Conservation (phyloP, 2,113 vertebrate genomes). For the Meles meles region DNA sequence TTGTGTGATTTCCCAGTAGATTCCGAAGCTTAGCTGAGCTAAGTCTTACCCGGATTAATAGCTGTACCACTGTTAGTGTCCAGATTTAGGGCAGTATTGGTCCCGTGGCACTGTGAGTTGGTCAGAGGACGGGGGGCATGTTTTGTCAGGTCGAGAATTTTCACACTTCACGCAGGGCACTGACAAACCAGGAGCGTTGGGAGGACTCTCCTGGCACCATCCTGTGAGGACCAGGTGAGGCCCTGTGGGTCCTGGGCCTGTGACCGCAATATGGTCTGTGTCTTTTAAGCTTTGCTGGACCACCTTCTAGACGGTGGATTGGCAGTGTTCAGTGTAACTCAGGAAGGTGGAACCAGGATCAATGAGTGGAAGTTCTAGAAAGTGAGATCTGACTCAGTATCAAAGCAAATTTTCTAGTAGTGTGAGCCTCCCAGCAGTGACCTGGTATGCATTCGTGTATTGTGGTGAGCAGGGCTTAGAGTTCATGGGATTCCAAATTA, state of each 20-base stretch:
- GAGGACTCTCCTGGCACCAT: neutral
- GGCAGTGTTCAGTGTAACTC: neutral
- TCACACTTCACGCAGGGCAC: neutral
- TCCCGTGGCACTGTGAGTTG: neutral
- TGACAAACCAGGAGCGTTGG: rapidly evolving
- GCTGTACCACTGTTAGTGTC: neutral
- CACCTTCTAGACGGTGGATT: neutral
- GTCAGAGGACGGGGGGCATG: neutral
- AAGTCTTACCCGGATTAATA: neutral
- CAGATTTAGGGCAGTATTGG: neutral
- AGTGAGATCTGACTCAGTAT: neutral
- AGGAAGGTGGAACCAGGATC: neutral
- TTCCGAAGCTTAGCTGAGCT: neutral
- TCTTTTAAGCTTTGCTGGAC: neutral
- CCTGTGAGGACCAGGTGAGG: rapidly evolving
- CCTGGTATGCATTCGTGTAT: rapidly evolving
- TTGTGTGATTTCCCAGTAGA: neutral
- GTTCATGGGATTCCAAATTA: neutral
- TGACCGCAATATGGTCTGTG: rapidly evolving
- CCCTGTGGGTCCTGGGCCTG: neutral
- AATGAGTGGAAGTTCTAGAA: neutral
- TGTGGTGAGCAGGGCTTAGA: neutral
- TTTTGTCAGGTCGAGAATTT: neutral
- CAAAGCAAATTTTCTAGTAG: neutral
- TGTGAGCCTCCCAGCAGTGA: neutral